phyloP scores from a whole-genome alignment of 2,113 vertebrate species.

The Saccopteryx leptura region DNA sequence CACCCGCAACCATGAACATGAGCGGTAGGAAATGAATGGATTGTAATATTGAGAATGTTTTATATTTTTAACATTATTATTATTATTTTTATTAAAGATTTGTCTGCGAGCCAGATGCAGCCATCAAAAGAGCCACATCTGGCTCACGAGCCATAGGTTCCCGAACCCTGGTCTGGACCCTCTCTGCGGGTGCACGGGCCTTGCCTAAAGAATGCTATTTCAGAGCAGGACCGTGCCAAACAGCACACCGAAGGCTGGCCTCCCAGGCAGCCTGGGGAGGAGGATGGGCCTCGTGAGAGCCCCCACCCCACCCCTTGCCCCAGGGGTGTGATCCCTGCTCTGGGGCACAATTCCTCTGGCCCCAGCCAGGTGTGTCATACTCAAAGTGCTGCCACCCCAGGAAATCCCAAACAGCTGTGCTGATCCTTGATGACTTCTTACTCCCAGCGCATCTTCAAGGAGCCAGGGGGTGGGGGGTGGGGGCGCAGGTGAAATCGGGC shows the following conservation, averaged over 20 bases:
- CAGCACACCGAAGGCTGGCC: background rate
- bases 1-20: no score
- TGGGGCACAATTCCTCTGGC: background rate
- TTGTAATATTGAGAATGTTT: no score
- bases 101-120: no score
- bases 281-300: background rate
- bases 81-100: no score
- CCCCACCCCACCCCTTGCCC: background rate
- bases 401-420: background rate
- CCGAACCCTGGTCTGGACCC: background rate
- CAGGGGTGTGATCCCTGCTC: no score
- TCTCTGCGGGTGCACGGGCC: background rate
- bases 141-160: no score
- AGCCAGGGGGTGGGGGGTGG: background rate
- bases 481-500: accelerated
- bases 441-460: background rate
- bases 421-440: background rate
- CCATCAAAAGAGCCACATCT: no score
- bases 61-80: no score
- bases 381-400: background rate
- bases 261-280: background rate
- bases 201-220: background rate
- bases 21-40: no score
- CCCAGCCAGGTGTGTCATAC: background rate
- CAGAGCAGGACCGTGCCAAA: background rate